Conservation (phyloP, 2,797 vertebrate species). For the Mormyrus hasselquistii region DNA sequence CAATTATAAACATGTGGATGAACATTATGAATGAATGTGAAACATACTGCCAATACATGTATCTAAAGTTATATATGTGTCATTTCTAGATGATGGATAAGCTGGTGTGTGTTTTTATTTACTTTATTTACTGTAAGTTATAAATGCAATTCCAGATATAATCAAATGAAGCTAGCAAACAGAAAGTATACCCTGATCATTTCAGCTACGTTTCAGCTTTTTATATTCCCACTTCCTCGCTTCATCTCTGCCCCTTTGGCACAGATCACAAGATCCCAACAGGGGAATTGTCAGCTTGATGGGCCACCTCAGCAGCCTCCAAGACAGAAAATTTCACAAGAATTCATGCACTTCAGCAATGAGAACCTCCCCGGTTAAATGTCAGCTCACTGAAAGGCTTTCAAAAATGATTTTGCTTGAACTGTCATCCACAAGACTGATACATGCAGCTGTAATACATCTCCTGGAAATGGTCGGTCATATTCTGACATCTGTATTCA, state of each 20-base stretch:
- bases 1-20: background rate
- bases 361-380: background rate
- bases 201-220: background rate
- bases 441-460: background rate
- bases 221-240: background rate
- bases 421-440: background rate
- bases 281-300: background rate
- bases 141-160: background rate
- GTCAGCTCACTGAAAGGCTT: background rate
- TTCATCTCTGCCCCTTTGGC: background rate
- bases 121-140: background rate
- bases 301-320: background rate
- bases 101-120: background rate
- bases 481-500: slow-evolving; percentile 4
- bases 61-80: background rate
- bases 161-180: background rate
- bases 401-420: background rate
- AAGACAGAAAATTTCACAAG: background rate
- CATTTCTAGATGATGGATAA: background rate
- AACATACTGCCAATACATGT: background rate
- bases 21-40: background rate
- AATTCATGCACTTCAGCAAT: background rate
- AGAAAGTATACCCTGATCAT: background rate
- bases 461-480: background rate
- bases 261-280: background rate